Evolutionary conservation across 2,797 vertebrate species (phyloP).

Genomic region (Parauchenoglanis punctatus): DNA sequence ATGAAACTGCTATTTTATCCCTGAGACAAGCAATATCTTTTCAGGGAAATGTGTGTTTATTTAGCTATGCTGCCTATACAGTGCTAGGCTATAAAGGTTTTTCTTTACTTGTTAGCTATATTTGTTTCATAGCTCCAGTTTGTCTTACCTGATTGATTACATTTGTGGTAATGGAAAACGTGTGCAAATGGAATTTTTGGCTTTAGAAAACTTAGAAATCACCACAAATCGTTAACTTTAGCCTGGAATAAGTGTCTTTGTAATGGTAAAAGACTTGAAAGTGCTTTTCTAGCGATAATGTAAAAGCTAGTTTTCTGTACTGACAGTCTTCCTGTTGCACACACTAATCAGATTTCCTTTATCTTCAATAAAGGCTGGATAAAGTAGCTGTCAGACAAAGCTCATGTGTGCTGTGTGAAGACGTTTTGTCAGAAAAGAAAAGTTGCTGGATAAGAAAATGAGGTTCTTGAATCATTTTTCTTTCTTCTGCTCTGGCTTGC

Average conservation of each 20-base stretch:
- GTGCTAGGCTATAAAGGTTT: background rate
- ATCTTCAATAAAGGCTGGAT: background rate
- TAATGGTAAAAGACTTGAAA: background rate
- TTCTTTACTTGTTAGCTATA: background rate
- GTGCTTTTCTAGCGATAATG: background rate
- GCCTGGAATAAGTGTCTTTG: background rate
- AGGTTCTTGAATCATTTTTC: background rate
- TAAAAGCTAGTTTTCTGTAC: background rate
- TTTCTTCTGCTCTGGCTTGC: background rate
- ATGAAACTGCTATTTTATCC: background rate
- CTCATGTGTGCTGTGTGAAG: background rate
- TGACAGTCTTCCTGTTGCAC: constrained; percentile 13
- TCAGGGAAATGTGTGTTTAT: background rate
- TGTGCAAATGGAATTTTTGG: background rate
- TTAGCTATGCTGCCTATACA: background rate
- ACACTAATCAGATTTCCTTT: background rate
- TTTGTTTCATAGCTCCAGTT: background rate
- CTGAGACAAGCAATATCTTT: too few relatives aligned
- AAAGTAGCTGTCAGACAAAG: background rate
- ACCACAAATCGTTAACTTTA: background rate
- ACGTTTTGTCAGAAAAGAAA: background rate
- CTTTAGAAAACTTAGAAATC: background rate
- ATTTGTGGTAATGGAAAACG: background rate
- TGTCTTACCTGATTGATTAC: background rate
- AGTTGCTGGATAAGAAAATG: background rate